Evolutionary conservation across 2,797 vertebrate species (phyloP), one percentile per base, ranked within the genome.

Genomic region (Champsocephalus gunnari): DNA sequence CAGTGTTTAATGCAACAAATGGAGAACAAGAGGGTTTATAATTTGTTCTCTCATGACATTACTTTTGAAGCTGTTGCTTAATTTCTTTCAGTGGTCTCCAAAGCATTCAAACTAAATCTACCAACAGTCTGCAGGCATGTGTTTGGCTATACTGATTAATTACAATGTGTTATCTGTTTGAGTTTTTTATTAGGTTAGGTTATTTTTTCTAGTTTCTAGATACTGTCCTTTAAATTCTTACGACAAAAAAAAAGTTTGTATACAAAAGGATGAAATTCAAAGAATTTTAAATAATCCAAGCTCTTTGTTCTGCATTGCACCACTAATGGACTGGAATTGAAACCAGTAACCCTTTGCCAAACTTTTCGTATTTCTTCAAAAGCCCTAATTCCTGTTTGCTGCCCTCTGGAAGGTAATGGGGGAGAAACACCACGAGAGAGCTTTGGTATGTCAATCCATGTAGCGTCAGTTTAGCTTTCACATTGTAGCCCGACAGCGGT

Each of bases 1-100:
- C 92, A 86, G 80, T 89, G 87, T 89, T 89, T 92, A 94, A 94
- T 91, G 89, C 86, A 92, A 93, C 92, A 92, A 94, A 93, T 87
- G 88, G 88, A 89, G 82, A 93, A 92, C 86, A 92, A 91, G 85
- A 83, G 92, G 93, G 93, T 94, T 94, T 91, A 82, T 80, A 10
- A 73, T 63, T 81, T 81, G 9, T 74, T 65, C 84, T 88, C 89
- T 89, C 71, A 75, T 87, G 89, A 89, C 84, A 71, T 77, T 84
- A 88, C 88, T 86, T 84, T 76, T 75, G 71, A 83, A 75, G 74
- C 87, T 72, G 75, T 84, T 82, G 56, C 85, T 88, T 82, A 32
- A 75, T 84, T 87, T 87, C 32, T 80, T 65, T 62, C 74, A 62
- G 51, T 11, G 32, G 38, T 38, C 60, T 38, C 60, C 62, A 8